Conservation (phyloP, 2,888 invertebrate genomes). For the Drosophila melanosoma region DNA sequence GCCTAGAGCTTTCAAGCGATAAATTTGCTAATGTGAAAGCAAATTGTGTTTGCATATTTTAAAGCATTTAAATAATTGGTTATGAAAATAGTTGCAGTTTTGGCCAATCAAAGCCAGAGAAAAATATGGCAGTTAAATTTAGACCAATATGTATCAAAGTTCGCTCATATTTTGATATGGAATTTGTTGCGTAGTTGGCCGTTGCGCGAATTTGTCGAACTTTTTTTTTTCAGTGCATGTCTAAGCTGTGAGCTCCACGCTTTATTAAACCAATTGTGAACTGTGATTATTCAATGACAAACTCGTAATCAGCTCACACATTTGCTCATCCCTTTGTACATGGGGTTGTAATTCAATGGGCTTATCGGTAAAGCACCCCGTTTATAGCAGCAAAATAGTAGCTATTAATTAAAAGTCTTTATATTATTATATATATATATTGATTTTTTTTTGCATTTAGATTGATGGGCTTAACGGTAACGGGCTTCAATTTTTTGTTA, state of each 20-base stretch:
- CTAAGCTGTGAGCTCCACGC: not conserved
- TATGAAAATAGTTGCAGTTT: not conserved
- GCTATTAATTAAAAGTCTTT: constrained; percentile 68
- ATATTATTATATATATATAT: constrained; percentile 62
- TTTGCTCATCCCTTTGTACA: not conserved
- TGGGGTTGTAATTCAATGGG: constrained; percentile 33
- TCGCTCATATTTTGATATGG: not conserved
- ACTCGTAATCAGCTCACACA: constrained; percentile 18
- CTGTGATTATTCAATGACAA: constrained; percentile 37
- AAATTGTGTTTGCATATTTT: not conserved
- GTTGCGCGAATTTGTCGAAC: not conserved
- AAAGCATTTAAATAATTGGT: not conserved
- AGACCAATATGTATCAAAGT: not conserved
- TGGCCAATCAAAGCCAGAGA: not conserved
- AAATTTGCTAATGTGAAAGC: not conserved
- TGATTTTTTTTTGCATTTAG: constrained; percentile 57
- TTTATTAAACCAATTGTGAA: constrained; percentile 23
- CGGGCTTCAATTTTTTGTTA: constrained; percentile 48
- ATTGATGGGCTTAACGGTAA: constrained; percentile 51
- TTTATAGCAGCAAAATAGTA: constrained; percentile 55
- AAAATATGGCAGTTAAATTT: not conserved
- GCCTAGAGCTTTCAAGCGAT: no score
- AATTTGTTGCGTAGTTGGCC: not conserved
- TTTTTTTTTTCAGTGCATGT: not conserved
- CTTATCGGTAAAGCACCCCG: constrained; percentile 47